These are phyloP conservation scores for Campylorhamphus procurvoides DNA, from an alignment of 2,113 vertebrate species.

Conservation along the genomic window DNA sequence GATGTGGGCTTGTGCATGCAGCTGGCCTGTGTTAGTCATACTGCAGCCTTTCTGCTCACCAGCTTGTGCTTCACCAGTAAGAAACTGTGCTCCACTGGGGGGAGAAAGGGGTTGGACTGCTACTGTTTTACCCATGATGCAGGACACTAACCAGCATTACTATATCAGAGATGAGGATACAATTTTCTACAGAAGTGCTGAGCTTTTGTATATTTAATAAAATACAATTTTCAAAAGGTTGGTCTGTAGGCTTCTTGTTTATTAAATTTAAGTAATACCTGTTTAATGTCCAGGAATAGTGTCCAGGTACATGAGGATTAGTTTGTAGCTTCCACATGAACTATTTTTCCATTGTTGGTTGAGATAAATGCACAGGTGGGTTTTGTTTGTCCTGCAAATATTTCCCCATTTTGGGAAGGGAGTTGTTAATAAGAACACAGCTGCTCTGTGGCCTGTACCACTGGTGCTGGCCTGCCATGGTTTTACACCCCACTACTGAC, in stretches of 20 bases:
- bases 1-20: accelerated
- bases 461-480: background rate
- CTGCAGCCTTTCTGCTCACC: background rate
- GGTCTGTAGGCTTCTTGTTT: background rate
- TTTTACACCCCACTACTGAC: background rate
- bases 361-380: background rate
- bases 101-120: background rate
- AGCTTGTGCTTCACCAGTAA: background rate
- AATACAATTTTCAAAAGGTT: background rate
- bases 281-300: background rate
- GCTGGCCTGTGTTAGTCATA: accelerated
- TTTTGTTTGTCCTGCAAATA: background rate
- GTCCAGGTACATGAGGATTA: background rate
- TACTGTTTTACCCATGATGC: background rate
- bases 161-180: background rate
- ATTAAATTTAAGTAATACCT: background rate
- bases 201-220: constrained; percentile 48
- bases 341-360: background rate
- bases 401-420: background rate
- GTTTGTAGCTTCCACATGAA: background rate
- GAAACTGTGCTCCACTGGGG: background rate
- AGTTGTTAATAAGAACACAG: background rate
- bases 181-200: background rate
- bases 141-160: background rate
- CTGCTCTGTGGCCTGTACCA: background rate